Percentiles rank a stretch among this genome's conserved stretches.
Evolutionary conservation across 2,113 vertebrate species (phyloP).

Genomic region (Anarhynchus alexandrinus): DNA sequence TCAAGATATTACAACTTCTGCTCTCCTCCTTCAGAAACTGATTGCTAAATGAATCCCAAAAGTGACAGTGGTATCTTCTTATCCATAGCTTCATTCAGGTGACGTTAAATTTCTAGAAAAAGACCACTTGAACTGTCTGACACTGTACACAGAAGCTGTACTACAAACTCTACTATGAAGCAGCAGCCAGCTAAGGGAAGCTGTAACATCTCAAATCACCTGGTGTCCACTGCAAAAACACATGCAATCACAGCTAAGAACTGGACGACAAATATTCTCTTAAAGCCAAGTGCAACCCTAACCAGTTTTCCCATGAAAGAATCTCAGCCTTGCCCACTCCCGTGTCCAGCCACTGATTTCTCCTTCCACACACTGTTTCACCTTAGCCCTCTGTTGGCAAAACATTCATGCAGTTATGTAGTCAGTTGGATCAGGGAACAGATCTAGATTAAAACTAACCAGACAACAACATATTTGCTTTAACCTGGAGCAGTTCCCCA

Average conservation of each 20-base stretch:
- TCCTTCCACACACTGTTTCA: neutral
- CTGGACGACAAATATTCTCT: neutral
- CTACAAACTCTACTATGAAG: neutral
- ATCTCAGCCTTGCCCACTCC: neutral
- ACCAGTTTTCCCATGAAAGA: neutral
- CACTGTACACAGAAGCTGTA: neutral
- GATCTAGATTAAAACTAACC: constrained; percentile 34
- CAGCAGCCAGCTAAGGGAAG: neutral
- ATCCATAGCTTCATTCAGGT: neutral
- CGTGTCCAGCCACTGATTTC: neutral
- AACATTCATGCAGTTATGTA: neutral
- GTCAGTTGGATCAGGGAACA: constrained; percentile 6
- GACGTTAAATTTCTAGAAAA: neutral
- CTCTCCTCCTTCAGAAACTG: neutral
- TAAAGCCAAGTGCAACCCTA: neutral
- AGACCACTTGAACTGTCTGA: neutral
- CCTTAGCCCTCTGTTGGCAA: constrained; percentile 26
- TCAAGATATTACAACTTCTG: neutral
- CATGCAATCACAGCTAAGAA: neutral
- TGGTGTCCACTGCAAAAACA: neutral
- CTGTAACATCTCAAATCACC: neutral
- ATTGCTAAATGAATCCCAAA: neutral
- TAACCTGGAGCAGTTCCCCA: constrained; percentile 1
- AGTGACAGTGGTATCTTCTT: neutral
- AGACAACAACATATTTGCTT: constrained; percentile 12